phyloP scores from a whole-genome alignment of 2,888 invertebrate genomes.

The Drosophila eohydei region DNA sequence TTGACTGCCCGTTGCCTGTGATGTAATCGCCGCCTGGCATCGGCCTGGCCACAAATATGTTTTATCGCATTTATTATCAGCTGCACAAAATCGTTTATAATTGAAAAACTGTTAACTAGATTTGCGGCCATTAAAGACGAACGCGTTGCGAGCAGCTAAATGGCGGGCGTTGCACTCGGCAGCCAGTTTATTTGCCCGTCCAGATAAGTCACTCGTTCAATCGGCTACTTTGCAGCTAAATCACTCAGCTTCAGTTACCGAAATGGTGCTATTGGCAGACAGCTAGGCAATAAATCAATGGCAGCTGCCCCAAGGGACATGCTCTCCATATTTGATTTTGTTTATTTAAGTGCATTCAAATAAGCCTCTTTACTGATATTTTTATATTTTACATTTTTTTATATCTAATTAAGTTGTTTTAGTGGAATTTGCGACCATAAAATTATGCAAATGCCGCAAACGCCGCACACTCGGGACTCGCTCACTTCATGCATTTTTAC shows the following conservation, averaged over 20 bases:
- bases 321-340: slow-evolving; percentile 58
- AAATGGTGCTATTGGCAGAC: slow-evolving; percentile 56
- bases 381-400: slow-evolving; percentile 27
- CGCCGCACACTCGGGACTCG: slow-evolving; percentile 33
- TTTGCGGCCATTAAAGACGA: slow-evolving; percentile 75
- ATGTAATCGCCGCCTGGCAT: slow-evolving; percentile 59
- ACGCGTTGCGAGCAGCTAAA: slow-evolving; percentile 50
- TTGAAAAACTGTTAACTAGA: slow-evolving; percentile 81
- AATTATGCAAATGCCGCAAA: slow-evolving; percentile 68
- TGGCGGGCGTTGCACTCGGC: slow-evolving; percentile 47
- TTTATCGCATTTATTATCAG: slow-evolving; percentile 80
- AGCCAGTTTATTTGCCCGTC: slow-evolving; percentile 46
- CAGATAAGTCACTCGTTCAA: slow-evolving; percentile 49
- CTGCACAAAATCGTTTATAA: slow-evolving; percentile 75
- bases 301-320: slow-evolving; percentile 68
- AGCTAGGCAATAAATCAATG: slow-evolving; percentile 61
- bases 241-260: slow-evolving; percentile 37
- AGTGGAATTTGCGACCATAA: slow-evolving; percentile 75
- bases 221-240: slow-evolving; percentile 32
- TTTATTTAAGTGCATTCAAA: slow-evolving; percentile 75
- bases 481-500: slow-evolving; percentile 47
- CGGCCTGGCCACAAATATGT: slow-evolving; percentile 63
- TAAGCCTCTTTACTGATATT: slow-evolving; percentile 58
- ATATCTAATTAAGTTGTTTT: slow-evolving; percentile 77
- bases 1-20: slow-evolving; percentile 38